phyloP scores from a whole-genome alignment of 1,140 invertebrate genomes.

The Polypedilum pembai region DNA sequence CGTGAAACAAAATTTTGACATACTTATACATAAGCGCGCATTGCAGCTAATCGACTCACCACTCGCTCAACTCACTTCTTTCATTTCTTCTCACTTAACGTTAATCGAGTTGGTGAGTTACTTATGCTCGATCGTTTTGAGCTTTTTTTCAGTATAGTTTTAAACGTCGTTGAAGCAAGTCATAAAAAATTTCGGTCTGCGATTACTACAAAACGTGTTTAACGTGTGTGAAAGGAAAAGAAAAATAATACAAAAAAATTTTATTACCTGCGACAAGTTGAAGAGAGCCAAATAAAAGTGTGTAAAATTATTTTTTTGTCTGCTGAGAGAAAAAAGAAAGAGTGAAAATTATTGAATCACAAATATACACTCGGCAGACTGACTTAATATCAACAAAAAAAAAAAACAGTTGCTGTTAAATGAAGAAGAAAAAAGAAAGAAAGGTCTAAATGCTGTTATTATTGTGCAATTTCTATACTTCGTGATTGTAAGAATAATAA shows the following conservation, averaged over 20 bases:
- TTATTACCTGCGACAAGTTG: background rate
- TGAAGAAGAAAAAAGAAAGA: background rate
- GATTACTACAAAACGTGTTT: background rate
- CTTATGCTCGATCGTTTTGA: background rate
- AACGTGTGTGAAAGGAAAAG: no score
- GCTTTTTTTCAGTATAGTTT: slow-evolving; percentile 3
- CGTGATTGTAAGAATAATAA: background rate
- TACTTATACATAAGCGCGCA: slow-evolving; percentile 11
- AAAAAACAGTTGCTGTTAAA: background rate
- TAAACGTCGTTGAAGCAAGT: background rate
- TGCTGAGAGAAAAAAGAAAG: background rate
- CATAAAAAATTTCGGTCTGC: slow-evolving; percentile 9
- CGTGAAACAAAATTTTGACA: background rate
- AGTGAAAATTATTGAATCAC: background rate
- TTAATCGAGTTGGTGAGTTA: background rate
- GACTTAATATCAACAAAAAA: no score
- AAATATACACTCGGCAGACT: background rate
- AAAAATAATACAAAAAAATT: background rate
- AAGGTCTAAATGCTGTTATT: background rate
- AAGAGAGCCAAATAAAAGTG: background rate
- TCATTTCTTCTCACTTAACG: background rate
- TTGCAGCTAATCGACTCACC: background rate
- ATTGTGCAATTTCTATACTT: background rate
- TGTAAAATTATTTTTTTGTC: background rate
- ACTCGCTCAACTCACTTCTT: background rate